Conservation (phyloP, 23 tunicate species). For the Corella eumyota region DNA sequence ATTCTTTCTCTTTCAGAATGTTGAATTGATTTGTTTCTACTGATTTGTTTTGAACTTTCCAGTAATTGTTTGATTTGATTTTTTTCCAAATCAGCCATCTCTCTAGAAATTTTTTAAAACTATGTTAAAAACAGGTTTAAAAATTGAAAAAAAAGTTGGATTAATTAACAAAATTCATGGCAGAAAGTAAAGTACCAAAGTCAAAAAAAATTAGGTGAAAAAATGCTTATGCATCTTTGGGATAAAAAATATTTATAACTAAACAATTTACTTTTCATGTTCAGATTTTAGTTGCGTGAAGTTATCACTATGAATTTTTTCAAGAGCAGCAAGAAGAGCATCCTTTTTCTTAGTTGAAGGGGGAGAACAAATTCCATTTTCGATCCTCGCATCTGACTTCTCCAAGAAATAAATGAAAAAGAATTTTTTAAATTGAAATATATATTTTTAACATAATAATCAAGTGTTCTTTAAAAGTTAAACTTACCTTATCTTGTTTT, state of each 20-base stretch:
- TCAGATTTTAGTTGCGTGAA: slow-evolving; percentile 15
- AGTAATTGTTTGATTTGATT: slow-evolving; percentile 65
- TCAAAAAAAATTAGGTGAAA: no score
- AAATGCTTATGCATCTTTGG: no score
- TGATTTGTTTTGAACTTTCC: slow-evolving; percentile 38
- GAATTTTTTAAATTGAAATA: not conserved
- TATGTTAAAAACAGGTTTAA: no score
- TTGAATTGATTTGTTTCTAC: slow-evolving; percentile 45
- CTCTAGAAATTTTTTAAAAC: slow-evolving; percentile 25
- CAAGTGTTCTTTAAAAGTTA: no score
- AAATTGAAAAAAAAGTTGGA: no score
- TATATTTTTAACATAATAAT: no score
- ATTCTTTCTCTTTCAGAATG: slow-evolving; percentile 58
- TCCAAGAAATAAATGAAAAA: not conserved
- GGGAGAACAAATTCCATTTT: not conserved
- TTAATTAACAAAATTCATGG: not conserved
- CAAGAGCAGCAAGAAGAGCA: slow-evolving; percentile 18
- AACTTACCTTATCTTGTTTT: no score
- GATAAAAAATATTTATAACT: no score
- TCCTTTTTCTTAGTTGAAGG: slow-evolving; percentile 6
- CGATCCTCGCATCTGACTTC: not conserved
- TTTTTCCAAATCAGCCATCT: slow-evolving; percentile 40
- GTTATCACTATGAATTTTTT: slow-evolving; percentile 21
- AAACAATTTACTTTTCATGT: slow-evolving; percentile 41
- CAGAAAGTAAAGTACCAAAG: no score